Conservation (phyloP, 2,797 vertebrate genomes). For the Catamblyrhynchus diadema region DNA sequence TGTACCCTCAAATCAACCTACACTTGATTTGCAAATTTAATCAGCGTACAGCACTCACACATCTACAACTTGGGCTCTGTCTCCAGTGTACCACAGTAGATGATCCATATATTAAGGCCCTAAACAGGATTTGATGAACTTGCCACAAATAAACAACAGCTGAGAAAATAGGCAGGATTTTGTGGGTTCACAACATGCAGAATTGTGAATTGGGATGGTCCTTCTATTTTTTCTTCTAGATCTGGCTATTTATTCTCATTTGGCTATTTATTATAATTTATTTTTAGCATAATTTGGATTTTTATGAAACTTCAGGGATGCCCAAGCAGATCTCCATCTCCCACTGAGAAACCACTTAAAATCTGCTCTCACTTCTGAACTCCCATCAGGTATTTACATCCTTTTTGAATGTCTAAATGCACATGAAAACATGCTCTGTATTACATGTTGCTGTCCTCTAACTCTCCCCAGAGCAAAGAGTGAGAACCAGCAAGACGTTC, state of each 20-base stretch:
- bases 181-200: neutral
- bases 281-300: neutral
- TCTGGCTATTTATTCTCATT: neutral
- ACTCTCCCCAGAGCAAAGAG: neutral
- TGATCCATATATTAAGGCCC: neutral
- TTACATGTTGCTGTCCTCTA: neutral
- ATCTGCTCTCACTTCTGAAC: neutral
- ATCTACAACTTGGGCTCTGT: neutral
- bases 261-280: neutral
- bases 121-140: neutral
- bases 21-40: neutral
- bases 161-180: neutral
- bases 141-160: neutral
- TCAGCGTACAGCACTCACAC: neutral
- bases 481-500: neutral
- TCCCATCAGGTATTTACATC: neutral
- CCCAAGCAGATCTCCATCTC: neutral
- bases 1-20: neutral
- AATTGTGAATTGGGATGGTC: neutral
- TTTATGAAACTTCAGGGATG: neutral
- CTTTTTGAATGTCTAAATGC: neutral
- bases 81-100: neutral
- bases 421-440: fast-evolving
- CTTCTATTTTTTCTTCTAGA: neutral
- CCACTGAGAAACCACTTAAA: neutral